Evolutionary conservation across 2,888 invertebrate genomes (phyloP).

Genomic region (Trichacis sp.): DNA sequence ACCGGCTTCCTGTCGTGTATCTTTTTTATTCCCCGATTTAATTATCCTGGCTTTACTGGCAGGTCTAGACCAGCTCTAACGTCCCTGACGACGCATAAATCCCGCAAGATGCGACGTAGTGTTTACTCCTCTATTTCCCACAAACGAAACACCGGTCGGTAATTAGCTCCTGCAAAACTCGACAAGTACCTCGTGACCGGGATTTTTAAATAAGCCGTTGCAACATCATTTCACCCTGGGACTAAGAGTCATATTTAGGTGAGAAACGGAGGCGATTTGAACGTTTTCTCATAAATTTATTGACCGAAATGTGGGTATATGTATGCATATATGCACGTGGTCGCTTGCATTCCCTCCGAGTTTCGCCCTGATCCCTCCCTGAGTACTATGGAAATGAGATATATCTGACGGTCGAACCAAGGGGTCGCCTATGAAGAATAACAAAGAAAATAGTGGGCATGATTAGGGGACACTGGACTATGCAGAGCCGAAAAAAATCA

Average conservation of each 20-base stretch:
- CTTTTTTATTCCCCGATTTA: conserved; percentile 65
- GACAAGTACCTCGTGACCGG: background rate
- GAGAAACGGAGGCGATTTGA: background rate
- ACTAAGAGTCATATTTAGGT: no score
- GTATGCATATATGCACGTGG: conserved; percentile 7
- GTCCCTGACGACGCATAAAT: conserved; percentile 56
- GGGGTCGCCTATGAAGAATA: conserved; percentile 41
- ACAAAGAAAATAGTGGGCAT: conserved; percentile 34
- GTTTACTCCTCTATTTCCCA: conserved; percentile 51
- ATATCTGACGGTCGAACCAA: conserved; percentile 48
- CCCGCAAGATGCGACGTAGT: conserved; percentile 53
- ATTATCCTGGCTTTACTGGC: conserved; percentile 61
- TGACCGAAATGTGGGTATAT: conserved; percentile 4
- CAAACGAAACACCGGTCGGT: conserved; percentile 43
- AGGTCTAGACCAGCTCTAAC: conserved; percentile 55
- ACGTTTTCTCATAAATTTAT: background rate
- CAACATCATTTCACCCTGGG: no score
- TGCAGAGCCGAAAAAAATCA: conserved; percentile 32
- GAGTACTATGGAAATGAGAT: conserved; percentile 59
- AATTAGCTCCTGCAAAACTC: background rate
- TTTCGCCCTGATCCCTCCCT: conserved; percentile 34
- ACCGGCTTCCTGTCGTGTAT: conserved; percentile 26
- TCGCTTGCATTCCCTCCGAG: conserved; percentile 14
- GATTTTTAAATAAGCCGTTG: background rate
- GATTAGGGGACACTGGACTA: conserved; percentile 40